Base-by-base conservation (phyloP, 2,797 vertebrate genomes). In the Cuniculus paca region DNA sequence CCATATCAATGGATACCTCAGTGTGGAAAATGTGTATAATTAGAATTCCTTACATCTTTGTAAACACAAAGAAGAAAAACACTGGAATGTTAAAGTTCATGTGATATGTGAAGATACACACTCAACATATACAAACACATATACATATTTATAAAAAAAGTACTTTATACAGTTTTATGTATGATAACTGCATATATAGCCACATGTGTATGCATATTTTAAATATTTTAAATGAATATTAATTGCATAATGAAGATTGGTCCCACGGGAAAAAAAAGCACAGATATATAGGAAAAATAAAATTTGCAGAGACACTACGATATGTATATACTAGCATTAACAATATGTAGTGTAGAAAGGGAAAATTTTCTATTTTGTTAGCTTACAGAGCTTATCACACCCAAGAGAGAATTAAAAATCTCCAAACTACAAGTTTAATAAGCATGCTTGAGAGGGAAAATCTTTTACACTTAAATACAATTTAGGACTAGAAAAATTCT, bases 381-480 rank as follows among this genome's bases (percentile, higher is more conserved):
- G n/a, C 56, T 86, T 80, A 86, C n/a, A 85, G 39, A 92, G 28
- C 72, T 58, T 72, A 90, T 74, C 63, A 86, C 42, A 89, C 70
- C 88, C 89, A 95, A 84, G 86, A 97, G 65, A 88, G 45, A 85
- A 45, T 90, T 88, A 93, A 86, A 95, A 90, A 42, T 14, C 75
- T 95, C 82, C 92, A 77, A 87, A 80, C 70, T 87, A 34, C 28
- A 63, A 80, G 84, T 90, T 94, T 94, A 94, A 90, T 96, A 75
- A 84, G 74, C 36, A 77, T 77, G 50, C n/a, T n/a, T 52, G 80
- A 80, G n/a, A 92, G 31, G n/a, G 82, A 72, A 81, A 81, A 85
- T 88, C 45, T 42, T 96, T 95, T 88, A 94, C 58, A 90, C 92
- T 97, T 90, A 96, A 95, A 85, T 65, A 78, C 17, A 94, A 45